Base-by-base conservation (phyloP, 2,797 vertebrate species). In the Gephyroberyx darwinii region DNA sequence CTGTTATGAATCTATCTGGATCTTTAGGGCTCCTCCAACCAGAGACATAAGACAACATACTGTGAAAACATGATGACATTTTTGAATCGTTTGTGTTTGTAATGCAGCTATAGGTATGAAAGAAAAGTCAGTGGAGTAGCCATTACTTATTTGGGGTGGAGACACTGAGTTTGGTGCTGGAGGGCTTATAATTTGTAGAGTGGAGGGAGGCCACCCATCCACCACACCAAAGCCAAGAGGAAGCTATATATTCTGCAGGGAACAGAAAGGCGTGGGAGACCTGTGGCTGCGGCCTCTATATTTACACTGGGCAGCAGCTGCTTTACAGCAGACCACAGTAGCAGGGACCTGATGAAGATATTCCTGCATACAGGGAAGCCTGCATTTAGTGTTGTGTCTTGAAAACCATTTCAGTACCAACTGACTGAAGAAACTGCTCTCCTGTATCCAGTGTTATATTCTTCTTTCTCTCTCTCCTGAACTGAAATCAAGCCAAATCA, bases 141-240 rank as follows among this genome's bases (percentile, higher is more conserved):
- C 88, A 91, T 91, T 92, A 93, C 91, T 93, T 93, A 93, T 90
- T 91, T 78, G 85, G 92, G 93, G 93, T 93, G 93, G 92, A 92
- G 94, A 82, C 91, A 75, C 84, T 62, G 55, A 88, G 83, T 90
- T 91, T 87, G 84, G 83, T 77, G 50, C 86, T 78, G 83, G 19
- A 82, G 82, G 84, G 90, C 89, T 93, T 94, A 92, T 94, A 93
- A 94, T 94, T 95, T 93, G 82, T 83, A 75, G 85, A 86, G 86
- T 54, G 76, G 77, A 88, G 82, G 84, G 87, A 91, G 86, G 90
- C 92, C 91, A 91, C 88, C 90, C 87, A 82, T 86, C 86, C 80
- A 91, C 93, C 94, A 93, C 93, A 93, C 89, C 87, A 94, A 92
- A 93, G 90, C 65, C 65, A 76, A 76, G 78, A 92, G 87, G 87